Conservation (phyloP, 2,113 vertebrate genomes). For the Smithornis capensis region DNA sequence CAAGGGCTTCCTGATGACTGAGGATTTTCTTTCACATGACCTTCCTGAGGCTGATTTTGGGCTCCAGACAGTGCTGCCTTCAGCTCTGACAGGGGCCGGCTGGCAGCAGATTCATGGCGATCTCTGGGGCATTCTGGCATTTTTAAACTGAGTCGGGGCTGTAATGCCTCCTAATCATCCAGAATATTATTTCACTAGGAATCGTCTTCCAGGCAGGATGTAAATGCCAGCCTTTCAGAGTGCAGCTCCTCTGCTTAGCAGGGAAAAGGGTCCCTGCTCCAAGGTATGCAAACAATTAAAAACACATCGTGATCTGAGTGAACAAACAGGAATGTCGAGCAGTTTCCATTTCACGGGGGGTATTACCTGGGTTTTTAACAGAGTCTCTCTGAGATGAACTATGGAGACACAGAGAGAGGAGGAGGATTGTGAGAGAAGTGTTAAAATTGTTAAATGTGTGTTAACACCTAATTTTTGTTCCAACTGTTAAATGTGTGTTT, state of each 20-base stretch:
- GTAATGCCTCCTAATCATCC: conserved; percentile 55
- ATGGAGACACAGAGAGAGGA: rapidly evolving
- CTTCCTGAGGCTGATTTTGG: conserved; percentile 71
- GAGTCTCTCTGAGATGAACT: background rate
- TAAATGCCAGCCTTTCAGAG: background rate
- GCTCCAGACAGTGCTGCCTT: conserved; percentile 76
- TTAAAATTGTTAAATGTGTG: background rate
- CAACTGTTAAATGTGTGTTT: rapidly evolving
- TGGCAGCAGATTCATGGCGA: conserved; percentile 80
- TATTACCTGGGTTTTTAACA: background rate
- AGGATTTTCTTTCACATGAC: conserved; percentile 77
- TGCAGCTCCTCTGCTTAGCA: background rate
- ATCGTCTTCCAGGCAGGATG: background rate
- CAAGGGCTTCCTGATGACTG: conserved; percentile 72
- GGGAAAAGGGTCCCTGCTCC: background rate
- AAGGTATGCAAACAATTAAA: background rate
- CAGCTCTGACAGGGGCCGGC: conserved; percentile 77
- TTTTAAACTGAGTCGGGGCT: conserved; percentile 69
- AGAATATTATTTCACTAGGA: conserved; percentile 30
- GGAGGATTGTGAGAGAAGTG: background rate
- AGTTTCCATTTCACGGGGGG: rapidly evolving
- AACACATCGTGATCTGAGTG: rapidly evolving
- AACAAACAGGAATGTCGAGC: rapidly evolving
- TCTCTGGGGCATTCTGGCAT: conserved; percentile 93
- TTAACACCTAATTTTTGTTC: background rate